Conservation (phyloP, 2,888 invertebrate species). For the Tipula vernalis region DNA sequence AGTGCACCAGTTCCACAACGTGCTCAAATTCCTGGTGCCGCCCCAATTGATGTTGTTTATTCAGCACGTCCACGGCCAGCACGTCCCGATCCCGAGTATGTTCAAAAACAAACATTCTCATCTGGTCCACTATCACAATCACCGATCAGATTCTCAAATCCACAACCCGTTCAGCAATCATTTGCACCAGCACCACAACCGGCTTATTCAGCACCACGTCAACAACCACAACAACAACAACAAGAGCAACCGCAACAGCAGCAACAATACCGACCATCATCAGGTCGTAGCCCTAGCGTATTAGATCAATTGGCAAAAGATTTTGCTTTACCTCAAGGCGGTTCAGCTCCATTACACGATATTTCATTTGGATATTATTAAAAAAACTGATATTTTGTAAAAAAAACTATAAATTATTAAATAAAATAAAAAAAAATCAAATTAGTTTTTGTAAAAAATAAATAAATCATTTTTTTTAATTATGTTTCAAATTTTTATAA, state of each 20-base stretch:
- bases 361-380: slow-evolving; percentile 74
- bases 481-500: background rate
- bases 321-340: slow-evolving; percentile 59
- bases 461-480: background rate
- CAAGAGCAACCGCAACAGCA: slow-evolving; percentile 18
- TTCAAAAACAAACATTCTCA: slow-evolving; percentile 25
- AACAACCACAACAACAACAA: slow-evolving; percentile 19
- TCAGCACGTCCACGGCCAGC: slow-evolving; percentile 29
- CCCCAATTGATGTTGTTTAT: slow-evolving; percentile 32
- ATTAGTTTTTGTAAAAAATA: no score
- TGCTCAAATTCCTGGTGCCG: slow-evolving; percentile 29
- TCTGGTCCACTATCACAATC: slow-evolving; percentile 20
- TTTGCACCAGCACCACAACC: slow-evolving; percentile 7
- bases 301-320: slow-evolving; percentile 71
- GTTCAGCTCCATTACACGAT: slow-evolving; percentile 60
- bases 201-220: slow-evolving; percentile 17
- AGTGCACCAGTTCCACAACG: slow-evolving; percentile 27
- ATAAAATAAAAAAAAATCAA: background rate
- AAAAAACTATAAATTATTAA: background rate
- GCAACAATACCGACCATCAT: slow-evolving; percentile 14
- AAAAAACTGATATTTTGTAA: slow-evolving; percentile 16
- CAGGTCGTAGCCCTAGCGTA: slow-evolving; percentile 39
- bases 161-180: slow-evolving; percentile 21
- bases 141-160: slow-evolving; percentile 22
- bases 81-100: slow-evolving; percentile 32